A percentile compares a stretch with the other conserved stretches of the same genome.
These are phyloP conservation scores for Sphenodon punctatus DNA, from an alignment of 2,797 vertebrate species.

Conservation along the genomic window DNA sequence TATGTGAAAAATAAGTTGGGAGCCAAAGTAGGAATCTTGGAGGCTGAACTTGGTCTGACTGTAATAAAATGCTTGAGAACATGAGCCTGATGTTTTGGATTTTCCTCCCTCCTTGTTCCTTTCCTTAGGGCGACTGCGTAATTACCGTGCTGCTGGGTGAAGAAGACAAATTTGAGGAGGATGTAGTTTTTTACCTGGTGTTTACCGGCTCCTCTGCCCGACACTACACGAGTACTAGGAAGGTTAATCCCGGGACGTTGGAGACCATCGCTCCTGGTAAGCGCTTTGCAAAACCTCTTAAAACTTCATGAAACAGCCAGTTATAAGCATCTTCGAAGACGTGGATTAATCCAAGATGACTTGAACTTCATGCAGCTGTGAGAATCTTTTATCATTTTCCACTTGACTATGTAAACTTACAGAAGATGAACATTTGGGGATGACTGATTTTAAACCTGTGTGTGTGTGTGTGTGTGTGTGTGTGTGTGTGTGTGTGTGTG, in stretches of 20 bases:
- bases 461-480: too few species aligned
- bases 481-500: too few species aligned
- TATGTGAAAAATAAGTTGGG: not conserved
- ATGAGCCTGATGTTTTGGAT: not conserved
- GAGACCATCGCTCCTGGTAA: constrained; percentile 93
- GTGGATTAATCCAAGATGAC: not conserved
- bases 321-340: not conserved
- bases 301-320: not conserved
- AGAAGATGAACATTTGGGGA: not conserved
- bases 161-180: constrained; percentile 82
- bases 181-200: constrained; percentile 89
- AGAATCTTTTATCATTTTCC: not conserved
- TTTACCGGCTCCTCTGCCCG: constrained; percentile 90
- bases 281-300: constrained; percentile 11
- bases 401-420: not conserved
- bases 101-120: constrained; percentile 23
- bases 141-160: constrained; percentile 89
- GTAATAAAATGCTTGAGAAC: not conserved
- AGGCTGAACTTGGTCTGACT: not conserved
- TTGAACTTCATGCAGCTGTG: not conserved
- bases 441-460: not conserved
- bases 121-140: constrained; percentile 87
- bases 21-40: not conserved
- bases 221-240: constrained; percentile 89
- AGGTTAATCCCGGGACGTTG: constrained; percentile 85